Evolutionary conservation across 1,140 invertebrate genomes (phyloP).

Genomic region (Euwallacea fornicatus): DNA sequence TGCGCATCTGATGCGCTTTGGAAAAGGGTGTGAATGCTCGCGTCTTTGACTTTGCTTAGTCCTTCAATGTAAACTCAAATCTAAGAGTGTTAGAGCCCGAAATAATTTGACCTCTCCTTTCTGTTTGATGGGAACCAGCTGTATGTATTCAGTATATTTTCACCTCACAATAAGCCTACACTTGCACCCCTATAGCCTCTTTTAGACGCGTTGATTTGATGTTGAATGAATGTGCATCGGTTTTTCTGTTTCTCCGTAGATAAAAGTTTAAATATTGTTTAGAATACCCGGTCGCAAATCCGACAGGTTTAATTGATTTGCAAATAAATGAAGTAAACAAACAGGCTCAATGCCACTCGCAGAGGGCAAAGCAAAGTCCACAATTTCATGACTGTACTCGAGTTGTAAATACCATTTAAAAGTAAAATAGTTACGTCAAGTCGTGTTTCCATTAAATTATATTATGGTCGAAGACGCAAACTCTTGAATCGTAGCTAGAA

Average conservation of each 20-base stretch:
- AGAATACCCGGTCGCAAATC: too few relatives aligned
- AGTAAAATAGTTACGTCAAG: background rate
- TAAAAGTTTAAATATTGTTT: too few relatives aligned
- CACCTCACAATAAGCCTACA: background rate
- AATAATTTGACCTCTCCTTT: constrained; percentile 3
- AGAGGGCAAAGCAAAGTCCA: constrained; percentile 5
- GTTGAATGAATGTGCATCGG: too few relatives aligned
- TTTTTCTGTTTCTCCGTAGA: too few relatives aligned
- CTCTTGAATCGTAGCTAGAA: too few relatives aligned
- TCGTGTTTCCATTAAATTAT: too few relatives aligned
- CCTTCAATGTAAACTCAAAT: constrained; percentile 35
- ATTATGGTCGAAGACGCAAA: too few relatives aligned
- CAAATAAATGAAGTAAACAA: background rate
- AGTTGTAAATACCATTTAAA: constrained; percentile 4
- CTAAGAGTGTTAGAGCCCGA: constrained; percentile 21
- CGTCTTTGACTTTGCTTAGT: constrained; percentile 37
- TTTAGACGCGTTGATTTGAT: too few relatives aligned
- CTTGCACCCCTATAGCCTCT: too few relatives aligned
- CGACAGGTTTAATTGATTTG: too few relatives aligned
- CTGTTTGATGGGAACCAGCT: constrained; percentile 35
- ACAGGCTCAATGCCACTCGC: background rate
- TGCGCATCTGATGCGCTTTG: constrained; percentile 1
- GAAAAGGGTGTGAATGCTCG: constrained; percentile 36
- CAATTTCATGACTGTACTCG: background rate
- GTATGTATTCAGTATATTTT: constrained; percentile 30